Base-by-base conservation (phyloP, 2,113 vertebrate genomes). In the Empidonax traillii region DNA sequence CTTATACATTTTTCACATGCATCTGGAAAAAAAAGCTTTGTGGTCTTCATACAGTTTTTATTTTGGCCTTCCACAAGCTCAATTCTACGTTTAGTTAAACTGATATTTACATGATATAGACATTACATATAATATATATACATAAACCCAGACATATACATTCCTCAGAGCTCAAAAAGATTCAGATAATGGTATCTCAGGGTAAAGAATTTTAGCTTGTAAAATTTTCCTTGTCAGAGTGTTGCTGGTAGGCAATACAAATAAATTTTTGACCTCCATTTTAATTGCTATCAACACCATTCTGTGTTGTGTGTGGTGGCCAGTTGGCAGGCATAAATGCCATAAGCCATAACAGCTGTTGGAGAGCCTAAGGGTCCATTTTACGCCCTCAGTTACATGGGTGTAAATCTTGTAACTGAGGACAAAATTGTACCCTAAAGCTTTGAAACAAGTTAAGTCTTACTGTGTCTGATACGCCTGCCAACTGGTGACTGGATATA, bases 351-450 rank as follows among this genome's bases (percentile, higher is more conserved):
- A 94, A 84, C 94, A 94, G 92, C 90, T 94, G 94, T 76, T 96
- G 47, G 61, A 93, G 86, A 91, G 92, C 92, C 83, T 84, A 63
- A 87, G 92, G 90, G 90, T 92, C 69, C 58, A 56, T 94, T 96
- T 95, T 94, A 88, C 86, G 73, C 53, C 93, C 74, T 93, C 1
- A 7, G 80, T 96, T 95, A 92, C 72, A 67, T 84, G 85, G 79
- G 80, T 92, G 83, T 96, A 96, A 96, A 94, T 96, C 86, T 80
- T 72, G 43, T 94, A 97, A 85, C 92, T 25, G 80, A 91, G 83
- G 92, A 78, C 92, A 94, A 90, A 96, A 96, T 90, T 62, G 4
- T 69, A 82, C 94, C 92, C 93, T 43, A 1, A 89, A 83, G 93
- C 96, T 94, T 95, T 92, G 72, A 85, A 92, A 85, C 83, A 68